Percentiles rank a stretch among this genome's conserved stretches.
Conservation (phyloP, 2,113 vertebrate genomes). For the Oreochromis aureus region DNA sequence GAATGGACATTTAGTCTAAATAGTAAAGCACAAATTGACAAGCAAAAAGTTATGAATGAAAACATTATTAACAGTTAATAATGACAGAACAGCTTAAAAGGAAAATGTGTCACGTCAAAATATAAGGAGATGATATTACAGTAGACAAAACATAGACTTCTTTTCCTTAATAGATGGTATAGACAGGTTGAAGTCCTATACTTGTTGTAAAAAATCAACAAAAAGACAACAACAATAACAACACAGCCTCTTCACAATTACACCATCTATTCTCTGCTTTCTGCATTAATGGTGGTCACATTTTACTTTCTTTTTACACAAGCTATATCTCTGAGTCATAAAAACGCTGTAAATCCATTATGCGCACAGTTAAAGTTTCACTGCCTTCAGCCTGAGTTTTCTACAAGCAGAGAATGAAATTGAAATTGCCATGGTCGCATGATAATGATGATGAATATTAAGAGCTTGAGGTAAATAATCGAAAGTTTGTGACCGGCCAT, state of each 20-base stretch:
- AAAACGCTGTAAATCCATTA: neutral
- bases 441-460: conserved; percentile 1
- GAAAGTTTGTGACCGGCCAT: neutral
- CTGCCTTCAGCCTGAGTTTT: neutral
- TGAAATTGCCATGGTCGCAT: neutral
- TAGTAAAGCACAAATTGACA: neutral
- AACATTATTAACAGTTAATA: neutral
- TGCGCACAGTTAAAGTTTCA: neutral
- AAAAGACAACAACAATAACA: neutral
- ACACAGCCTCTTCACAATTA: neutral
- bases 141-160: neutral
- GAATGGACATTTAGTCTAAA: neutral
- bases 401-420: neutral
- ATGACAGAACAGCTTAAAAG: neutral
- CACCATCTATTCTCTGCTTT: neutral
- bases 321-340: neutral
- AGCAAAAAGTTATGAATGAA: neutral
- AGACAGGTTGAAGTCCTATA: neutral
- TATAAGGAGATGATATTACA: neutral
- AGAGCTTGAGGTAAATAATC: neutral
- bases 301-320: neutral
- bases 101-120: neutral
- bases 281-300: neutral
- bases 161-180: neutral
- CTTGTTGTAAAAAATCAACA: neutral